Conservation (phyloP, 2,888 invertebrate species). For the Caenorhabditis afra region DNA sequence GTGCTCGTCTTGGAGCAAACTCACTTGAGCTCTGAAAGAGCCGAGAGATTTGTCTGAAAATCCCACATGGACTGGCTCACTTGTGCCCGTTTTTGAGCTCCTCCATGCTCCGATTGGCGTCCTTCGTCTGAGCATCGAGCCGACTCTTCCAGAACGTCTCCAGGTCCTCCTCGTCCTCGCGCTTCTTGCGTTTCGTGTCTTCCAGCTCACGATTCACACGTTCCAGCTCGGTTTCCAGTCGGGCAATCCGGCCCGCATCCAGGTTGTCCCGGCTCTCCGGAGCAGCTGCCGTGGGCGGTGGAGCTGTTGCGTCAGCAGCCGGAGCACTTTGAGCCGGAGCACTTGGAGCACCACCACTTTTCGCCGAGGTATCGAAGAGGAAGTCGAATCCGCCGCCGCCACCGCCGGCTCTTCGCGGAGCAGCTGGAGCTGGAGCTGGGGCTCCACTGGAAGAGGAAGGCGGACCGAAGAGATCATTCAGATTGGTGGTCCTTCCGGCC, state of each 20-base stretch:
- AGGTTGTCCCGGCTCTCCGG: conserved; percentile 28
- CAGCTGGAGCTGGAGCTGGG: not conserved
- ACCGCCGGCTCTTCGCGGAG: not conserved
- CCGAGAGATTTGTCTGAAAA: not conserved
- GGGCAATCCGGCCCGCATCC: conserved; percentile 37
- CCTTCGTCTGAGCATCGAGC: conserved; percentile 15
- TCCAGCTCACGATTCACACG: conserved; percentile 55
- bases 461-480: not conserved
- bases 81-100: conserved; percentile 11
- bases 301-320: not conserved
- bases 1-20: conserved; percentile 62
- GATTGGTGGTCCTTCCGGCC: not conserved
- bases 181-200: conserved; percentile 45
- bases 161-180: conserved; percentile 57
- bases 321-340: not conserved
- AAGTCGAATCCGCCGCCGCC: conserved; percentile 1
- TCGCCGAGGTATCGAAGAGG: conserved; percentile 15
- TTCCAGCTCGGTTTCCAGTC: conserved; percentile 51
- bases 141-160: conserved; percentile 51
- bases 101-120: conserved; percentile 5
- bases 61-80: not conserved
- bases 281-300: not conserved
- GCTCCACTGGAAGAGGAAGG: not conserved
- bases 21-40: conserved; percentile 44
- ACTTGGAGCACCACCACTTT: not conserved